phyloP scores from a whole-genome alignment of 2,888 invertebrate species.

The Pachycephus smyrnensis region DNA sequence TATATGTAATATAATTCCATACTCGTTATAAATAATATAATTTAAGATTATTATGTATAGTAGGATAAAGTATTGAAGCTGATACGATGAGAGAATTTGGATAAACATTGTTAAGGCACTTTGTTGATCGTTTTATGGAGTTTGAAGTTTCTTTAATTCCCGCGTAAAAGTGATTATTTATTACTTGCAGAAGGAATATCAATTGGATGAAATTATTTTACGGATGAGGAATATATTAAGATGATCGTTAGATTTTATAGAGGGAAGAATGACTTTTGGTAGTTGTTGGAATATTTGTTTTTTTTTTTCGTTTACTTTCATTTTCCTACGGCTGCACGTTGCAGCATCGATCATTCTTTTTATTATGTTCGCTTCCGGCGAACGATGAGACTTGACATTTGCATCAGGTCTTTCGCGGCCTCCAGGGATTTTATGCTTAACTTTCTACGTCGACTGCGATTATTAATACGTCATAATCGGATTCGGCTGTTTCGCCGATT shows the following conservation, averaged over 20 bases:
- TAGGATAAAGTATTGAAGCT: background rate
- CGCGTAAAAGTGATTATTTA: background rate
- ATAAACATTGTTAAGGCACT: background rate
- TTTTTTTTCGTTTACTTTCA: background rate
- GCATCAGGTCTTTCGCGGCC: background rate
- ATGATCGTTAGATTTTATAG: too few relatives aligned
- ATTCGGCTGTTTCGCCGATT: background rate
- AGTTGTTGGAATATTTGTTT: background rate
- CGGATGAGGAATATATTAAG: background rate
- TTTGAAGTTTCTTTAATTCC: background rate
- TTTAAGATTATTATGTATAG: background rate
- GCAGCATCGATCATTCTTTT: background rate
- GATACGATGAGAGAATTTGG: background rate
- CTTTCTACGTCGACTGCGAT: background rate
- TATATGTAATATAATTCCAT: too few relatives aligned
- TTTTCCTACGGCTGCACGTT: background rate
- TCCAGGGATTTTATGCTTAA: background rate
- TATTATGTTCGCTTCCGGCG: background rate
- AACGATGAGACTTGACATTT: background rate
- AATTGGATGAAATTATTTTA: background rate
- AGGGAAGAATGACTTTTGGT: background rate
- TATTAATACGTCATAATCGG: background rate
- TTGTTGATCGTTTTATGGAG: background rate
- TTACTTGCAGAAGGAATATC: background rate
- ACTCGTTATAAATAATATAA: background rate